phyloP scores from a whole-genome alignment of 2,113 vertebrate genomes.

The Lipophrys pholis region DNA sequence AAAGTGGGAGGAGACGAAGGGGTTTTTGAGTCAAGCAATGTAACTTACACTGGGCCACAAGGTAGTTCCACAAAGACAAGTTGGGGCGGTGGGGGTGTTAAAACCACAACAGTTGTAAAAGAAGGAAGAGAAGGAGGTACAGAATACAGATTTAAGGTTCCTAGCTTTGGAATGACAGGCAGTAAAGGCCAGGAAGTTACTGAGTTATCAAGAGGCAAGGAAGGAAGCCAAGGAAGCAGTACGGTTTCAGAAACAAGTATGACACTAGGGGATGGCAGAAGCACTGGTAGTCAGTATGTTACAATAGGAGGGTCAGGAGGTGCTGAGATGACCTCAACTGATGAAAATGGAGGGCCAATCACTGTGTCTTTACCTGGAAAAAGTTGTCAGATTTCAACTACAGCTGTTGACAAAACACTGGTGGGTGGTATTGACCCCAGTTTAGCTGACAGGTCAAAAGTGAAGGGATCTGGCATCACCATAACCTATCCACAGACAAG shows the following conservation, averaged over 20 bases:
- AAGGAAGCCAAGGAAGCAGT: conserved; percentile 38
- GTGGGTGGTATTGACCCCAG: conserved; percentile 29
- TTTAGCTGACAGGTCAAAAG: conserved; percentile 45
- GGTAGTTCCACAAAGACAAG: conserved; percentile 69
- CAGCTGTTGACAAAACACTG: conserved; percentile 45
- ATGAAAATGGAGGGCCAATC: conserved; percentile 53
- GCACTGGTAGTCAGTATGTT: conserved; percentile 50
- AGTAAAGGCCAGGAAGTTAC: conserved; percentile 26
- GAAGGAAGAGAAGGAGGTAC: conserved; percentile 62
- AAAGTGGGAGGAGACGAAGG: conserved; percentile 67
- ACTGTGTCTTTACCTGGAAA: conserved; percentile 55
- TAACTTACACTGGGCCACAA: conserved; percentile 70
- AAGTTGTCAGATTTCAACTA: conserved; percentile 45
- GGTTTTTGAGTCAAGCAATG: conserved; percentile 71
- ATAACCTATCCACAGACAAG: conserved; percentile 51
- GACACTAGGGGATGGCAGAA: conserved; percentile 52
- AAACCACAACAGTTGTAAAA: conserved; percentile 61
- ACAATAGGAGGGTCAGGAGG: conserved; percentile 35
- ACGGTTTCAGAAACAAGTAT: conserved; percentile 46
- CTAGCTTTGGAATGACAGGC: conserved; percentile 64
- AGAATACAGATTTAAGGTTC: conserved; percentile 70
- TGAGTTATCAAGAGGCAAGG: conserved; percentile 49
- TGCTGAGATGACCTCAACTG: conserved; percentile 39
- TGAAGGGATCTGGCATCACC: conserved; percentile 52
- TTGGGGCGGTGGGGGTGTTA: conserved; percentile 63